These are phyloP conservation scores for Clarias platycephalus DNA, from an alignment of 2,797 vertebrate genomes.

Conservation along the genomic window DNA sequence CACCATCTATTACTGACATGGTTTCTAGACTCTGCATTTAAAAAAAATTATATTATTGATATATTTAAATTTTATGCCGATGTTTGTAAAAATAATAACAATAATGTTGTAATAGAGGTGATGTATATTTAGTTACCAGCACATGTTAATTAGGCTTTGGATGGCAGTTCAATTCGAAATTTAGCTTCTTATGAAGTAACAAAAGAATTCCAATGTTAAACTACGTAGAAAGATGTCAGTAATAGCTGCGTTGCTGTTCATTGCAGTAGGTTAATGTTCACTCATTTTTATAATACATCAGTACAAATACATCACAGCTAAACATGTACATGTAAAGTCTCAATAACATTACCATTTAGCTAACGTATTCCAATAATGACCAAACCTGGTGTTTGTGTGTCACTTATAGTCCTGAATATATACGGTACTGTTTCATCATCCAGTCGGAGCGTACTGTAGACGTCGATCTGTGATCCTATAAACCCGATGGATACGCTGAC, in stretches of 20 bases:
- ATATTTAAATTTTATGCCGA: too few relatives aligned
- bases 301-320: not conserved
- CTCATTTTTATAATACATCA: not conserved
- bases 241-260: not conserved
- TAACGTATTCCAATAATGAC: not conserved
- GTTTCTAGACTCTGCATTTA: not conserved
- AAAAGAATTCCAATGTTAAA: not conserved
- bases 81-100: too few relatives aligned
- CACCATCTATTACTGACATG: not conserved
- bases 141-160: not conserved
- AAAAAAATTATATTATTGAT: too few relatives aligned
- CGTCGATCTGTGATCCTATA: not conserved
- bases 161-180: not conserved
- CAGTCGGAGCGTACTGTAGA: not conserved
- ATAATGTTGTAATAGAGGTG: not conserved
- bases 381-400: not conserved
- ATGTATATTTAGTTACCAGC: not conserved
- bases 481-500: constrained; percentile 31
- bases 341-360: not conserved
- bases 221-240: not conserved
- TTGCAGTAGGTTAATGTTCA: not conserved
- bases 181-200: not conserved
- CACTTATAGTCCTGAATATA: constrained; percentile 28
- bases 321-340: not conserved
- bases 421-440: constrained; percentile 15